Percentiles rank a stretch among this genome's conserved stretches.
Conservation (phyloP, 2,797 vertebrate genomes). For the Melanotaenia nigrans region DNA sequence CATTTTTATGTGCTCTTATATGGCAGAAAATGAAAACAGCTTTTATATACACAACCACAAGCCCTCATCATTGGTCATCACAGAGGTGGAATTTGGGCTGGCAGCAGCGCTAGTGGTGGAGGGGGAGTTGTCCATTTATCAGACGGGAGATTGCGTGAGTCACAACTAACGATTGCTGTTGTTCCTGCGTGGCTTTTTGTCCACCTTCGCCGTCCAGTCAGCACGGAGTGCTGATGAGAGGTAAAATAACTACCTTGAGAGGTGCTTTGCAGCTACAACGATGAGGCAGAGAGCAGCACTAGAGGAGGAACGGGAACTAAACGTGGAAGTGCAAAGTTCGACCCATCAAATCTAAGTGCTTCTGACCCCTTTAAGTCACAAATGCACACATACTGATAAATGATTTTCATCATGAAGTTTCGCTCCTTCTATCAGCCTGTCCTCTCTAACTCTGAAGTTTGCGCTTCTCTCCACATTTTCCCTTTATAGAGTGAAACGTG, state of each 20-base stretch:
- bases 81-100: slow-evolving; percentile 28
- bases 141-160: slow-evolving; percentile 76
- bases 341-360: slow-evolving; percentile 55
- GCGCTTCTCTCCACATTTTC: not conserved
- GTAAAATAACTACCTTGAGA: slow-evolving; percentile 55
- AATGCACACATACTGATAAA: slow-evolving; percentile 1
- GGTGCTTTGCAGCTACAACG: slow-evolving; percentile 53
- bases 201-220: slow-evolving; percentile 44
- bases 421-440: not conserved
- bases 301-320: slow-evolving; percentile 37
- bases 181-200: slow-evolving; percentile 61
- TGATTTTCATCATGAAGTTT: slow-evolving; percentile 29
- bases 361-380: slow-evolving; percentile 34
- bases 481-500: slow-evolving; percentile 33
- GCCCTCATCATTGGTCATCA: slow-evolving; percentile 71
- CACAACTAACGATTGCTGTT: slow-evolving; percentile 71
- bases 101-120: not conserved
- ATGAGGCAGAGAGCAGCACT: slow-evolving; percentile 35
- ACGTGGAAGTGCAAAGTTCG: slow-evolving; percentile 19
- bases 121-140: slow-evolving; percentile 69
- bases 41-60: slow-evolving; percentile 55
- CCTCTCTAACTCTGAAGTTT: not conserved
- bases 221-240: slow-evolving; percentile 45
- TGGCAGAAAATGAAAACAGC: slow-evolving; percentile 51
- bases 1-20: slow-evolving; percentile 67